These are phyloP conservation scores for Lasioglossum villosulum DNA, from an alignment of 2,888 invertebrate genomes.

Conservation along the genomic window DNA sequence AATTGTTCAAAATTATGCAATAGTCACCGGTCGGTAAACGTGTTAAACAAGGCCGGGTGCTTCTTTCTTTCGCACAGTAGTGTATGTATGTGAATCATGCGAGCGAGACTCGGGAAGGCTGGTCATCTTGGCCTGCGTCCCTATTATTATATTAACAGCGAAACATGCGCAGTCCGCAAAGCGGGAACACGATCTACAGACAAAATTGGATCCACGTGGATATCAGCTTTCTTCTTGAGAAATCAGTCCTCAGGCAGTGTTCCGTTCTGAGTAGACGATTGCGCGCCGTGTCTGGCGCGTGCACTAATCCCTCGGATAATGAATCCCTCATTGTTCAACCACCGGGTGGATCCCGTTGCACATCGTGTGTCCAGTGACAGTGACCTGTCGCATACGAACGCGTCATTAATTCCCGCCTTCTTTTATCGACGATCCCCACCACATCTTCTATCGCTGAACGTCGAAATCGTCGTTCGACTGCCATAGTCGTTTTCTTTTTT, in stretches of 20 bases:
- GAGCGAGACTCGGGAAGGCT: conserved; percentile 11
- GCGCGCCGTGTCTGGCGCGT: conserved; percentile 52
- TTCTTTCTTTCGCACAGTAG: not conserved
- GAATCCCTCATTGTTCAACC: conserved; percentile 37
- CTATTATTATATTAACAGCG: conserved; percentile 65
- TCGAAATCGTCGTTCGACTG: not conserved
- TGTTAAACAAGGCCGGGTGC: too few relatives aligned
- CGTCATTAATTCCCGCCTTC: not conserved
- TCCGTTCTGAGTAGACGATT: conserved; percentile 35
- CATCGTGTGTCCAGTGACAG: conserved; percentile 21
- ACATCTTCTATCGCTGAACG: not conserved
- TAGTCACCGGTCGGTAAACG: too few relatives aligned
- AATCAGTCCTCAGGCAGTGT: conserved; percentile 55
- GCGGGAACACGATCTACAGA: conserved; percentile 66
- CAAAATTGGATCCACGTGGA: conserved; percentile 75
- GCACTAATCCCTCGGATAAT: conserved; percentile 62
- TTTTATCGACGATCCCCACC: not conserved
- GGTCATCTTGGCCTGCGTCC: conserved; percentile 30
- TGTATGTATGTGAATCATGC: conserved; percentile 4
- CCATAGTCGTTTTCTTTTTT: too few relatives aligned
- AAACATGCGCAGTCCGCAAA: conserved; percentile 48
- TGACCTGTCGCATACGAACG: conserved; percentile 7
- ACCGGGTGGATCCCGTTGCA: conserved; percentile 23
- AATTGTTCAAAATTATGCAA: too few relatives aligned
- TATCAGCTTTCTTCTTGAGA: conserved; percentile 76